Evolutionary conservation across 2,888 invertebrate genomes (phyloP).

Genomic region (Strigamia maritima): DNA sequence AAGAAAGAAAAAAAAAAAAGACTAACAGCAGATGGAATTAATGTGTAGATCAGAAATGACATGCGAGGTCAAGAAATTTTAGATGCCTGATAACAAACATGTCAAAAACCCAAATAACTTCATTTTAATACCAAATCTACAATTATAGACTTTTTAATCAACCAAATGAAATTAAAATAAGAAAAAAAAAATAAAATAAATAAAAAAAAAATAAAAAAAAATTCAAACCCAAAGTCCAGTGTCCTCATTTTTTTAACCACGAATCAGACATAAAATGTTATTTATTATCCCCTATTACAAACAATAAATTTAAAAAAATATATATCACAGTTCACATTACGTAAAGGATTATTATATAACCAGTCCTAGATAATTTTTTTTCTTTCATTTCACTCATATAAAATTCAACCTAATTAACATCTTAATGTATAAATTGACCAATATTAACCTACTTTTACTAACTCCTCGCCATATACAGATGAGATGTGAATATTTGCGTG

Average conservation of each 20-base stretch:
- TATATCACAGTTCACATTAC: not conserved
- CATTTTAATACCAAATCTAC: not conserved
- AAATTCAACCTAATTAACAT: not conserved
- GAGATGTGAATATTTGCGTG: not conserved
- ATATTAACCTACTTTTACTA: conserved; percentile 1
- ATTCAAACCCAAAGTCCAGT: not conserved
- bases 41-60: not conserved
- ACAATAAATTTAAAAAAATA: not conserved
- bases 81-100: conserved; percentile 16
- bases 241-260: not conserved
- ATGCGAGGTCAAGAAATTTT: conserved; percentile 20
- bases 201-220: not conserved
- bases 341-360: not conserved
- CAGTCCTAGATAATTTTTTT: not conserved
- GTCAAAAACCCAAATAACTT: conserved; percentile 18
- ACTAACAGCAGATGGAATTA: not conserved
- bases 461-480: not conserved
- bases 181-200: not conserved
- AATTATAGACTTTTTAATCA: not conserved
- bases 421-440: not conserved
- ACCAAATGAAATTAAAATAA: not conserved
- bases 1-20: not conserved
- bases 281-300: not conserved
- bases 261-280: not conserved
- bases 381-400: not conserved